Evolutionary conservation across 2,113 vertebrate species (phyloP), one percentile per base, ranked within the genome.

Genomic region (Scartelaos histophorus): DNA sequence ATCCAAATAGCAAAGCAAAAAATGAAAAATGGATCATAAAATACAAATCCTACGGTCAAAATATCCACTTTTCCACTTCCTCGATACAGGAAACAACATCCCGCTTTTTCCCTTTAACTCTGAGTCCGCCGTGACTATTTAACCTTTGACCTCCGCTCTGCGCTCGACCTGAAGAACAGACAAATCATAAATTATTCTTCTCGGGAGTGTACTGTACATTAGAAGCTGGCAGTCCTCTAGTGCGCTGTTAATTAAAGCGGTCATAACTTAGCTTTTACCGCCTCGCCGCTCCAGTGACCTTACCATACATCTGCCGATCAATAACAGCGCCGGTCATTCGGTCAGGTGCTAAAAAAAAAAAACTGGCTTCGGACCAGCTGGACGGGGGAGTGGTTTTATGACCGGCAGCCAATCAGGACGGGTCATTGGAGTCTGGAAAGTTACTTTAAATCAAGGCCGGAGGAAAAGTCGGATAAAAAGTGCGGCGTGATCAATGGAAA

Each of bases 181-280:
- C n/a, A 16, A 16, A 22, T 45, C 19, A 70, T 70, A 57, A 70
- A 66, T 66, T 15, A 46, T 70, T 60, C 54, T 70, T 70, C 69
- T 46, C n/a, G 0, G 34, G 19, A 56, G 67, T 5, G 13, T 43
- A 56, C 29, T 21, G 29, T 69, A 69, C 25, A 56, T 38, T 56
- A 69, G 2, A 12, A 29, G 51, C 47, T 35, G 47, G 22, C 47
- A 29, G 38, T 47, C 43, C 16, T 16, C 24, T n/a, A 54, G 11
- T 38, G 67, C 1, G 35, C 51, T 35, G 19, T 69, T 69, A 69
- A 69, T 69, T 69, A 69, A 69, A 57, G 67, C 49, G 1, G 19
- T 56, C 51, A 69, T 69, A 69, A 57, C 29, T 69, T 19, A 69
- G 51, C 24, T 43, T 69, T 69, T 69, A 69, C 19, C 15, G 67